These are phyloP conservation scores for Cottus gobio DNA, from an alignment of 2,113 vertebrate genomes.

Conservation along the genomic window DNA sequence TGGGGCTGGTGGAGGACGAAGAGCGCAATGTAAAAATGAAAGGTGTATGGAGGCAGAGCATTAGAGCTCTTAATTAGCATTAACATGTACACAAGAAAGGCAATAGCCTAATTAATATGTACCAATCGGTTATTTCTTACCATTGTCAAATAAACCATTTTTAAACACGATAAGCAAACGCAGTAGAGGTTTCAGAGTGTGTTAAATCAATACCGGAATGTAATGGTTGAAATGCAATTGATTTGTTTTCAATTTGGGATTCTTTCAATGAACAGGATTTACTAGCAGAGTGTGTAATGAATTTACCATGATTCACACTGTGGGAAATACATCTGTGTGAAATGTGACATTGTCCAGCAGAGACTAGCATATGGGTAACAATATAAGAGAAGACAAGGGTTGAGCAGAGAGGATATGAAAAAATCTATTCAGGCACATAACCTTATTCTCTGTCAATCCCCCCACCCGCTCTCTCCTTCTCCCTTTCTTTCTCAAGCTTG, in stretches of 20 bases:
- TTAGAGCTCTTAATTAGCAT: slow-evolving; percentile 10
- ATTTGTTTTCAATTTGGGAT: slow-evolving; percentile 39
- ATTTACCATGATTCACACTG: slow-evolving; percentile 26
- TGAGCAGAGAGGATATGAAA: slow-evolving; percentile 16
- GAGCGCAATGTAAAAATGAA: neutral
- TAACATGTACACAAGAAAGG: slow-evolving; percentile 2
- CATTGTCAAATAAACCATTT: slow-evolving; percentile 45
- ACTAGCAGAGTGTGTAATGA: neutral
- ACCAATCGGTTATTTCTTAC: slow-evolving; percentile 27
- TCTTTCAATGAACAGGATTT: slow-evolving; percentile 36
- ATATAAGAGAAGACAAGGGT: neutral
- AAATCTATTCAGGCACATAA: slow-evolving; percentile 25
- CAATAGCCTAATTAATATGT: slow-evolving; percentile 37
- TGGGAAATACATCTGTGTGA: slow-evolving; percentile 23
- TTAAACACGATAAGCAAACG: slow-evolving; percentile 40
- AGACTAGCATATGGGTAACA: slow-evolving; percentile 9
- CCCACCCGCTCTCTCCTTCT: slow-evolving; percentile 1
- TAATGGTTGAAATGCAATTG: slow-evolving; percentile 39
- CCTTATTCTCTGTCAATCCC: neutral
- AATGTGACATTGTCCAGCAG: slow-evolving; percentile 35
- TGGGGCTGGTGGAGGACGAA: slow-evolving; percentile 83
- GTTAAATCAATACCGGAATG: slow-evolving; percentile 53
- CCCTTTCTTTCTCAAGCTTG: slow-evolving; percentile 53
- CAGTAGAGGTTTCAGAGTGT: slow-evolving; percentile 11
- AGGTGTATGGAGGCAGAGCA: neutral